Evolutionary conservation across 2,888 invertebrate genomes (phyloP), one percentile per base, ranked within the genome.

Genomic region (Resseliella maxima): DNA sequence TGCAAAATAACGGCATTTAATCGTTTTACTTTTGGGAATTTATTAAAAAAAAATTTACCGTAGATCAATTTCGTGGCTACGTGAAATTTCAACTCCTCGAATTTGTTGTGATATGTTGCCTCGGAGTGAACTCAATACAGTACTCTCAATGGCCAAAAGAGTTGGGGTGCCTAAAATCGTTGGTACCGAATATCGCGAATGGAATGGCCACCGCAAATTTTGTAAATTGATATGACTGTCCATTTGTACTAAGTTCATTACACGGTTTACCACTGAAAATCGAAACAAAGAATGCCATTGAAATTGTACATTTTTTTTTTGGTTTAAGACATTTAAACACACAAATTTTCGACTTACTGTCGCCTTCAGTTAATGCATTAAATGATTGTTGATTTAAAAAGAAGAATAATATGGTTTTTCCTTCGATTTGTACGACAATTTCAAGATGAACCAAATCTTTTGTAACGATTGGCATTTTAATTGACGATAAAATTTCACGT

Each of bases 301-400:
- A 45, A 46, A 46, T 5, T 50, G 45, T 41, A 41, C 5, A 12
- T 41, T n/a, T 59, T 3, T 6, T 50, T 8, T 50, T 24, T 35
- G 5, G 36, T 10, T 36, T 5, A 35, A 83, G 21, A 83, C 50
- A 18, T 50, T n/a, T n/a, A n/a, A n/a, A n/a, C n/a, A n/a, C n/a
- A n/a, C n/a, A n/a, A n/a, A n/a, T n/a, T n/a, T 35, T 24, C 85
- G 24, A 45, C 93, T 92, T 89, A 95, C 95, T 92, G 88, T 94
- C 93, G 85, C 93, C 92, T 45, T 92, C 92, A 85, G 93, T 93
- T 89, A 94, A 92, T 86, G 92, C 92, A 81, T 93, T 92, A 87
- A 94, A 94, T 85, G 93, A 92, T 0, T 94, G 93, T 88, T 94
- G 93, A 89, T 95, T 95, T 86, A 95, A 90, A 88, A 95, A 94